Percentiles rank a stretch among this genome's conserved stretches.
Conservation (phyloP, 1,140 invertebrate genomes). For the Pseudomyrmex flavicornis region DNA sequence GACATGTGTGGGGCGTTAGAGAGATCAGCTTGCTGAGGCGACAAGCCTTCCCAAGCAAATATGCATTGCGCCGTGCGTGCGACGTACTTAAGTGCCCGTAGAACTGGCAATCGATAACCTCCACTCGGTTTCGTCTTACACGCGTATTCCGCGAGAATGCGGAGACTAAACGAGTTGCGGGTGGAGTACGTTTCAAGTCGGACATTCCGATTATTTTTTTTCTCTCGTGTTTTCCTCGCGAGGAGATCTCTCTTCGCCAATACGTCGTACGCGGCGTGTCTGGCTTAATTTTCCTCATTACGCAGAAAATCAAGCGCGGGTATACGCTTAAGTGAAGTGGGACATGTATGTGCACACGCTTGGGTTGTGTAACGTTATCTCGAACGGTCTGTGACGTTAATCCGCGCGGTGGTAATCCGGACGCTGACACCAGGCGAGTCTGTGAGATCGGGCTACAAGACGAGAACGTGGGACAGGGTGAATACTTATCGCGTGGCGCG, state of each 20-base stretch:
- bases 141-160: background rate
- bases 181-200: background rate
- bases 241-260: background rate
- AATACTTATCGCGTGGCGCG: slow-evolving; percentile 31
- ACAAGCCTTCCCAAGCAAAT: slow-evolving; percentile 44
- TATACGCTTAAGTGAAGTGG: background rate
- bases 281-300: background rate
- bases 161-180: slow-evolving; percentile 15
- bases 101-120: slow-evolving; percentile 52
- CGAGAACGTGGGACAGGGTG: slow-evolving; percentile 24
- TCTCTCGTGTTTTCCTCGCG: no score
- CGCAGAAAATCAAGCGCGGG: background rate
- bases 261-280: background rate
- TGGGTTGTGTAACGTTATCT: slow-evolving; percentile 41
- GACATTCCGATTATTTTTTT: background rate
- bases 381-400: slow-evolving; percentile 36
- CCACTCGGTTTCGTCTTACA: slow-evolving; percentile 49
- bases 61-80: slow-evolving; percentile 28
- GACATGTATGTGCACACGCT: background rate
- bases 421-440: slow-evolving; percentile 25
- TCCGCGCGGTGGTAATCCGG: slow-evolving; percentile 45
- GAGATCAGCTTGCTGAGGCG: slow-evolving; percentile 55
- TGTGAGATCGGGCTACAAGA: slow-evolving; percentile 22
- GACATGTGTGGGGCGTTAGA: slow-evolving; percentile 35
- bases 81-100: slow-evolving; percentile 40